Base-by-base conservation (phyloP, 2,113 vertebrate species). In the Oplegnathus fasciatus region DNA sequence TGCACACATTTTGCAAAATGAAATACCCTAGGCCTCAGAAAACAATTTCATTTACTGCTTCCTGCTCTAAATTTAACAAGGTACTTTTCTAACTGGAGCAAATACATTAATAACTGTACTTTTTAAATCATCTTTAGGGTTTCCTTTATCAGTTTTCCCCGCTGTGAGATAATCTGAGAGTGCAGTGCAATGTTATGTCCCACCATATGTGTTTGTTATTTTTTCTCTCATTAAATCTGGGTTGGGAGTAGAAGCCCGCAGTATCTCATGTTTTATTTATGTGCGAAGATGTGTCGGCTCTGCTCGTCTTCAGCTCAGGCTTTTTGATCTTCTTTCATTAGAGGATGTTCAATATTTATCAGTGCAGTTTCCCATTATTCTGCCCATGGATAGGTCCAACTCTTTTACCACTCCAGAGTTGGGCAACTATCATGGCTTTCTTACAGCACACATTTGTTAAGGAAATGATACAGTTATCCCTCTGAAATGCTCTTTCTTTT, bases 281-380 rank as follows among this genome's bases (percentile, higher is more conserved):
- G 79, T 37, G 32, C 0, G 20, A 81, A 91, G 89, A 93, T 92
- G 91, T 92, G 93, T 93, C 82, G 26, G 88, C 91, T 81, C 82
- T 67, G 88, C 84, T 93, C 82, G 65, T 92, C 91, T 92, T 94
- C 85, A 67, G 88, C 87, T 87, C 91, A 84, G 87, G 80, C 83
- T 94, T 95, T 95, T 95, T 95, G 92, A 95, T 95, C 92, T 93
- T 92, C 92, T 95, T 94, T 93, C 93, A 93, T 95, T 93, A 93
- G 91, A 87, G 78, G 89, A 93, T 92, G 91, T 94, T 94, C 91
- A 95, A 94, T 94, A 94, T 95, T 94, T 94, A 95, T 95, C 91
- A 93, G 82, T 61, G 85, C 76, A 55, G 87, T 79, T 86, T 90
- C 86, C 91, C 86, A 92, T 94, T 93, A 91, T 94, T 91, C 84